Evolutionary conservation across 1,140 invertebrate species (phyloP), one percentile per base, ranked within the genome.

Genomic region (Atopsyche davidsoni): DNA sequence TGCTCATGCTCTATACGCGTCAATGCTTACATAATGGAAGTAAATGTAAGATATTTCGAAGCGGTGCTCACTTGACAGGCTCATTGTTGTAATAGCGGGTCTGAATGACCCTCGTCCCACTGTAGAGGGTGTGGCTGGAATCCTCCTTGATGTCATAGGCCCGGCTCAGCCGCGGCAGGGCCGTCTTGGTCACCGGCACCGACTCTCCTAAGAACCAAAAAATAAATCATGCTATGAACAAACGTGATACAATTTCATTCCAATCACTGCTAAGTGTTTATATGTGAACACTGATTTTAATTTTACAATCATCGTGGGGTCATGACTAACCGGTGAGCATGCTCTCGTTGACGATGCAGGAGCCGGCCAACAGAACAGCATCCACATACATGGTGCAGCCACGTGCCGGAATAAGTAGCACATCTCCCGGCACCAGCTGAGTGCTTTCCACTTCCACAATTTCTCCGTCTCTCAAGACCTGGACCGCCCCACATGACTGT

Each of bases 21-120:
- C n/a, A n/a, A n/a, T n/a, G n/a, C n/a, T n/a, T n/a, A n/a, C n/a
- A n/a, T n/a, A n/a, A n/a, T n/a, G n/a, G n/a, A 38, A 9, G 39
- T 38, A 46, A 3, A 24, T 40, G 25, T 9, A 24, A 21, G 4
- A 25, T 41, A 59, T n/a, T n/a, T n/a, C n/a, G n/a, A n/a, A n/a
- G n/a, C n/a, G n/a, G n/a, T n/a, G n/a, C 66, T 64, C 21, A 73
- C 70, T 63, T 71, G 32, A 72, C 69, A 3, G 65, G 66, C 46
- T 87, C 82, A 48, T 82, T 84, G 39, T 83, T 86, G 65, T 89
- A 92, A 65, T 89, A 95, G 56, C 95, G 77, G 0, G 94, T 97
- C 70, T 99, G 96, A 54, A 99, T 89, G 9, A 99, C 83, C 61
- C 86, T 80, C 0, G 96, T 99, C 0, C 96, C 96, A 68, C 90